Base-by-base conservation (phyloP, 1,140 invertebrate genomes). In the Cyclargus thomasi region DNA sequence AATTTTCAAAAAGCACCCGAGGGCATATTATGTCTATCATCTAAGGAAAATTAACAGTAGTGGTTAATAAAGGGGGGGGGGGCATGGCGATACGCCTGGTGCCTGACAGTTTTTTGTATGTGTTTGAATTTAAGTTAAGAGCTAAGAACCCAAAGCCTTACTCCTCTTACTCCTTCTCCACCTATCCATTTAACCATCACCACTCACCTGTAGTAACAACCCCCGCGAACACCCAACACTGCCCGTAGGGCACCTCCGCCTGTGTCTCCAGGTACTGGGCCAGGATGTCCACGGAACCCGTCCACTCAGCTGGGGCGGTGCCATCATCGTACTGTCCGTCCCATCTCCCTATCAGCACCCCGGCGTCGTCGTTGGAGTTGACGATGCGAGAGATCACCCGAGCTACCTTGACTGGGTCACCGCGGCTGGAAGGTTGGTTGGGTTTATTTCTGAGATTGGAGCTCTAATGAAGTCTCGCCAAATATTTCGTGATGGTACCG, bases 171-270 rank as follows among this genome's bases (percentile, higher is more conserved):
- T 7, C 29, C 29, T 7, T 8, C 29, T 7, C 4, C 29, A 29
- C 29, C 4, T 29, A 29, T 29, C 36, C 36, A 39, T 8, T 11
- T 47, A 2, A 16, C 14, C 39, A 47, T 47, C 0, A 17, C 55
- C 64, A 75, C 79, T 90, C 83, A 94, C 94, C 89, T 74, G 94
- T 94, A 35, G 93, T 95, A 10, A 93, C 88, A 14, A 96, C 92
- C 17, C 94, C 95, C 57, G 94, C 93, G 77, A 95, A 96, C 0
- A 96, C 95, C 95, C 95, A 96, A 80, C 95, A 96, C 77, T 96
- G 95, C 1, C 94, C 95, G 78, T 94, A 96, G 21, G 92, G 92
- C 14, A 96, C 95, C 8, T 93, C 90, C 68, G 88, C 78, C 77
- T 92, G 88, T 0, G 90, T 93, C 66, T 92, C 90, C 63, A 94